Evolutionary conservation across 2,888 invertebrate species (phyloP), one percentile per base, ranked within the genome.

Genomic region (Lycia hirtaria): DNA sequence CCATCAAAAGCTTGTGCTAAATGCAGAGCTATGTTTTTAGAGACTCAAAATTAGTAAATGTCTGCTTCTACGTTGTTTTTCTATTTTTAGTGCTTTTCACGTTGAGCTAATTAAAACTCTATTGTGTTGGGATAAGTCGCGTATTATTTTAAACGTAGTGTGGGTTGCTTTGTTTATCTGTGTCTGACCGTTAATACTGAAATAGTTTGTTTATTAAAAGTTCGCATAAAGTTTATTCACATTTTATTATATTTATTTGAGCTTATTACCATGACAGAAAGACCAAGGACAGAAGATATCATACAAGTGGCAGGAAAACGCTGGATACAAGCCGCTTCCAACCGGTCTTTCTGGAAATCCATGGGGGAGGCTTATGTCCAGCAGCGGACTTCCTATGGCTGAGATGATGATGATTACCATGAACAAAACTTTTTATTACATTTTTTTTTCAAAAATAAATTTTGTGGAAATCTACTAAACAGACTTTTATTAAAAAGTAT

Each of bases 21-120:
- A 78, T 76, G 76, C 76, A 73, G 69, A 65, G 69, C 65, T 76
- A 73, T 75, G 75, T 76, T 68, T 60, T 61, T 55, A 62, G 56
- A 62, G 65, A 70, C 70, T 67, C 60, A 69, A 71, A 76, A 76
- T 75, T 76, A 74, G 71, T 71, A 57, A 38, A 62, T 50, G 65
- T 62, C 63, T 63, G 60, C 69, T 58, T 73, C 72, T 71, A 28
- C 24, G 67, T 62, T 64, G 66, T 56, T 60, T 61, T 10, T 44
- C 44, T 47, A 40, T 48, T 41, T 53, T 49, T 43, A n/a, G 19
- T 24, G 24, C 9, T 22, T 10, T 22, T 14, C 10, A 22, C 20
- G 50, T 15, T 14, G 26, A 51, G 52, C 7, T 38, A 62, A 62
- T 60, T 53, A 40, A 33, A 9, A 30, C 55, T 28, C 24, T 64